Percentiles rank a stretch among this genome's conserved stretches.
Evolutionary conservation across 2,888 invertebrate genomes (phyloP).

Genomic region (Xanthia togata): DNA sequence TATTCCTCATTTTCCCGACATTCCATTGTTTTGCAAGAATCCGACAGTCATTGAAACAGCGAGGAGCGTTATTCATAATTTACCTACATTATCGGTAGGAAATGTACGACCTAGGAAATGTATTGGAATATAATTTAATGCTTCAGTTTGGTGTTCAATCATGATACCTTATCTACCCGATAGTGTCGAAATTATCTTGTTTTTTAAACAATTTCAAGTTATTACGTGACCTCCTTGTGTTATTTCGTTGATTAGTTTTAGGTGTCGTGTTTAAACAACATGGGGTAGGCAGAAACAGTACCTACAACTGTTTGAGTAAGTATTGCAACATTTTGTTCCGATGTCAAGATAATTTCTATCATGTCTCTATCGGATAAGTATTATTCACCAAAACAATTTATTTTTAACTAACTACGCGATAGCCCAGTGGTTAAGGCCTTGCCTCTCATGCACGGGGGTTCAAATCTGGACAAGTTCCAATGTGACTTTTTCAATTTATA

Average conservation of each 20-base stretch:
- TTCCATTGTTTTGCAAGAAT: too few species aligned
- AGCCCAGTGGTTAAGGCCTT: not conserved
- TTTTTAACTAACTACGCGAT: not conserved
- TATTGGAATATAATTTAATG: conserved; percentile 48
- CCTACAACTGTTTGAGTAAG: not conserved
- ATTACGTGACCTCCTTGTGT: conserved; percentile 67
- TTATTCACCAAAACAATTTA: not conserved
- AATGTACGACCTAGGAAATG: conserved; percentile 6
- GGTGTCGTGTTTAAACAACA: not conserved
- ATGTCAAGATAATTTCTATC: not conserved
- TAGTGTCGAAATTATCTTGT: conserved; percentile 65
- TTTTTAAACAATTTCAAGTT: conserved; percentile 64
- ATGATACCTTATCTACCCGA: conserved; percentile 62
- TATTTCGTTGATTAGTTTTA: conserved; percentile 44
- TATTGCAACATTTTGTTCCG: not conserved
- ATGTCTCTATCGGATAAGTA: not conserved
- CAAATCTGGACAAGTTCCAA: not conserved
- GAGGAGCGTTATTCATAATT: too few species aligned
- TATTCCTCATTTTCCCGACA: too few species aligned
- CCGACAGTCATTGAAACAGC: too few species aligned
- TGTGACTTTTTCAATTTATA: too few species aligned
- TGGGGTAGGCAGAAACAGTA: conserved; percentile 7
- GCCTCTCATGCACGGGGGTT: not conserved
- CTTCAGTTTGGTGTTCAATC: conserved; percentile 50
- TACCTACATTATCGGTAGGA: conserved; percentile 31